A percentile compares a stretch with the other conserved stretches of the same genome.
phyloP scores from a whole-genome alignment of 2,113 vertebrate species.

The Gnathonemus longibarbis region DNA sequence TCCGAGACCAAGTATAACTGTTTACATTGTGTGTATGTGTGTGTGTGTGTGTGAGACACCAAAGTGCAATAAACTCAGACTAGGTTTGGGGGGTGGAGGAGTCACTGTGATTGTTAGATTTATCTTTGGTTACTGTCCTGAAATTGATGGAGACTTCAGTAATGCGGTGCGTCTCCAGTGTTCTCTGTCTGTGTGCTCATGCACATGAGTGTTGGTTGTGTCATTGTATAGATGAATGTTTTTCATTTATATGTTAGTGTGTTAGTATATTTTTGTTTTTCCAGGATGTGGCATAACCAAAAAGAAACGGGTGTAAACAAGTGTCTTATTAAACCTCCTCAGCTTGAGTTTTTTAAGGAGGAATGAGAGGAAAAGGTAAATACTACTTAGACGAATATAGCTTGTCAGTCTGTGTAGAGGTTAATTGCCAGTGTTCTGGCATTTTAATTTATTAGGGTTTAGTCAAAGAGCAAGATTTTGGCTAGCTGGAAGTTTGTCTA shows the following conservation, averaged over 20 bases:
- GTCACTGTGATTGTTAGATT: background rate
- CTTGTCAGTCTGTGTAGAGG: background rate
- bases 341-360: background rate
- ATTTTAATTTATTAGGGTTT: background rate
- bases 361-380: background rate
- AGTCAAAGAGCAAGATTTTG: background rate
- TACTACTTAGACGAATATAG: background rate
- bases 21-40: background rate
- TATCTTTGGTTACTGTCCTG: background rate
- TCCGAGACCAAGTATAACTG: background rate
- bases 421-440: background rate
- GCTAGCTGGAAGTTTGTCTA: background rate
- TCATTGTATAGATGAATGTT: background rate
- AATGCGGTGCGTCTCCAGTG: background rate
- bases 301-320: background rate
- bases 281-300: background rate
- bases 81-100: background rate
- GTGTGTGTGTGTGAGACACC: slow-evolving; percentile 2
- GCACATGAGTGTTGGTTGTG: background rate
- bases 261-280: background rate
- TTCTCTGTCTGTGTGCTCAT: background rate
- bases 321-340: background rate
- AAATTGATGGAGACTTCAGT: background rate
- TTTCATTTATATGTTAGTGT: background rate
- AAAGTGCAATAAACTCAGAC: slow-evolving; percentile 15